Conservation (phyloP, 2,113 vertebrate species). For the Cololabis saira region DNA sequence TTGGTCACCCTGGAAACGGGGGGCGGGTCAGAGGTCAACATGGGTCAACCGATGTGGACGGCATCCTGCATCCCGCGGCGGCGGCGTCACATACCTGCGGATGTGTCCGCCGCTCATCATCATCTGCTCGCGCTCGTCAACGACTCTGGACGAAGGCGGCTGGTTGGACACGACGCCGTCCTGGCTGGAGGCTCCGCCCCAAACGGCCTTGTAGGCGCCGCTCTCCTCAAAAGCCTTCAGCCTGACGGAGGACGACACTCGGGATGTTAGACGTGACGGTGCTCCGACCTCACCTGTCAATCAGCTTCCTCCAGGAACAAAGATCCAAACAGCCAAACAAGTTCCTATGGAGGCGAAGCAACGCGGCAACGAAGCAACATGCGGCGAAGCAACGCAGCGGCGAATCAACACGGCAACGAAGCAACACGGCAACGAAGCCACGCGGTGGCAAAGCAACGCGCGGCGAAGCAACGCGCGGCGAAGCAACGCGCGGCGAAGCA, state of each 20-base stretch:
- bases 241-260: constrained; percentile 50
- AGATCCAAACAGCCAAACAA: constrained; percentile 7
- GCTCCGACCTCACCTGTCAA: too few relatives aligned
- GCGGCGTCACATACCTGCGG: constrained; percentile 69
- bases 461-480: too few relatives aligned
- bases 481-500: constrained; percentile 12
- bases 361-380: too few relatives aligned
- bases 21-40: not conserved
- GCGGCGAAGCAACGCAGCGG: too few relatives aligned
- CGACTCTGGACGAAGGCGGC: constrained; percentile 78
- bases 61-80: too few relatives aligned
- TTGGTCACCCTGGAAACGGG: constrained; percentile 76
- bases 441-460: too few relatives aligned
- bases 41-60: not conserved
- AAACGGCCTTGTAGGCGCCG: constrained; percentile 80
- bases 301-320: too few relatives aligned
- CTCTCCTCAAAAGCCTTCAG: constrained; percentile 82
- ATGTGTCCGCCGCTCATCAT: constrained; percentile 86
- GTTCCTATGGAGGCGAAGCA: not conserved
- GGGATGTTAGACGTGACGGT: not conserved
- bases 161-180: constrained; percentile 83
- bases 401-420: constrained; percentile 17
- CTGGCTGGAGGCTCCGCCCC: constrained; percentile 76
- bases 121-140: constrained; percentile 85
- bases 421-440: constrained; percentile 9